These are phyloP conservation scores for Hippocampus barbouri DNA, from an alignment of 2,113 vertebrate species.

Conservation along the genomic window DNA sequence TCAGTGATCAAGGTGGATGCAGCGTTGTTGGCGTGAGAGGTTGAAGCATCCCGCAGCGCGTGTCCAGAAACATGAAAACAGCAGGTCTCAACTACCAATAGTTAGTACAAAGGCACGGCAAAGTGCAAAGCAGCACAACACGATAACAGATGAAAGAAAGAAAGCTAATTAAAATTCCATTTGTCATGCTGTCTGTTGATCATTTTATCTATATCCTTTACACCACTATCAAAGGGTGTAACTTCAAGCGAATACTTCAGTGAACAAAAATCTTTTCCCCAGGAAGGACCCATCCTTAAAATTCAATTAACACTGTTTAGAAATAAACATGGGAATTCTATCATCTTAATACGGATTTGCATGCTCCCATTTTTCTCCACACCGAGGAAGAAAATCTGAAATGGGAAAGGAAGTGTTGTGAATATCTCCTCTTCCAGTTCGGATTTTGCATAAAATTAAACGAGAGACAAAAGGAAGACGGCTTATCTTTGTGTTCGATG, in stretches of 20 bases:
- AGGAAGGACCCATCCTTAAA: slow-evolving; percentile 59
- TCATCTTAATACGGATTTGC: slow-evolving; percentile 67
- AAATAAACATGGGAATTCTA: slow-evolving; percentile 66
- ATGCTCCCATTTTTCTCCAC: slow-evolving; percentile 37
- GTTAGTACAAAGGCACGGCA: slow-evolving; percentile 66
- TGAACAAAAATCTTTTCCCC: slow-evolving; percentile 52
- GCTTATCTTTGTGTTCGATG: slow-evolving; percentile 44
- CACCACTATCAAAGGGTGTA: slow-evolving; percentile 84
- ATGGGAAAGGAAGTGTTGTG: slow-evolving; percentile 47
- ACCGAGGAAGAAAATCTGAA: slow-evolving; percentile 50
- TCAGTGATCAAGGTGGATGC: slow-evolving; percentile 88
- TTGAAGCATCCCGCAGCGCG: slow-evolving; percentile 81
- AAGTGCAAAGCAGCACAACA: slow-evolving; percentile 82
- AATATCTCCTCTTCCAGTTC: slow-evolving; percentile 48
- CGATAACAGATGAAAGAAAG: slow-evolving; percentile 87
- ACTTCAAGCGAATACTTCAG: slow-evolving; percentile 89
- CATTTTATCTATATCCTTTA: slow-evolving; percentile 85
- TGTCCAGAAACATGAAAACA: slow-evolving; percentile 92
- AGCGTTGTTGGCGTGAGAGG: slow-evolving; percentile 81
- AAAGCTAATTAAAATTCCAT: slow-evolving; percentile 92
- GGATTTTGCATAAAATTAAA: slow-evolving; percentile 56
- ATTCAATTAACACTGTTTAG: slow-evolving; percentile 69
- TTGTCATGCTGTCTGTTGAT: slow-evolving; percentile 92
- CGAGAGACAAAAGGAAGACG: slow-evolving; percentile 40
- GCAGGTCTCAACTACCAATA: slow-evolving; percentile 89